Conservation (phyloP, 2,888 invertebrate species). For the Caenorhabditis macrosperma region DNA sequence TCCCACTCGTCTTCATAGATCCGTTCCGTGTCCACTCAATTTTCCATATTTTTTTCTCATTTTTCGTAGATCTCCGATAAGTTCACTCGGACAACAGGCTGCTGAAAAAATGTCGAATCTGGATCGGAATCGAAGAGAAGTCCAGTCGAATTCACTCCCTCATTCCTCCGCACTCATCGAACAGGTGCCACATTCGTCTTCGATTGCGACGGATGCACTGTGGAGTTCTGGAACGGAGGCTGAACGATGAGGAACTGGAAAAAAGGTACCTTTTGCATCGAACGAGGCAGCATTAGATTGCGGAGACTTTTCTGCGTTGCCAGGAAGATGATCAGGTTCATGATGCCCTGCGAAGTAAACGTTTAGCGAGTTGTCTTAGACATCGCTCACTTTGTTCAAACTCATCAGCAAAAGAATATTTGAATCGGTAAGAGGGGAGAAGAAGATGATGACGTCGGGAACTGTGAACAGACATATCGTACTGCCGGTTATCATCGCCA, state of each 20-base stretch:
- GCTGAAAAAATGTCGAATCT: background rate
- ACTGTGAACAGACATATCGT: conserved; percentile 53
- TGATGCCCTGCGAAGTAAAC: no score
- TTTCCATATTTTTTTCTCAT: no score
- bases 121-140: background rate
- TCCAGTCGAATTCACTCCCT: background rate
- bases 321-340: conserved; percentile 59
- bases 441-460: conserved; percentile 49
- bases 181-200: background rate
- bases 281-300: conserved; percentile 33
- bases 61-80: no score
- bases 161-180: no score
- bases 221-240: background rate
- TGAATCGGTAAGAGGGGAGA: conserved; percentile 35
- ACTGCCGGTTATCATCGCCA: conserved; percentile 52
- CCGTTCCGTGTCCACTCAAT: no score
- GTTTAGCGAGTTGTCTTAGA: no score
- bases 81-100: no score
- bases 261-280: background rate
- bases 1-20: no score
- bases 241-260: background rate
- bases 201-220: background rate
- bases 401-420: conserved; percentile 61
- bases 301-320: conserved; percentile 56
- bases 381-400: conserved; percentile 64